Base-by-base conservation (phyloP, 1,140 invertebrate genomes). In the Drosophila punjabiensis region DNA sequence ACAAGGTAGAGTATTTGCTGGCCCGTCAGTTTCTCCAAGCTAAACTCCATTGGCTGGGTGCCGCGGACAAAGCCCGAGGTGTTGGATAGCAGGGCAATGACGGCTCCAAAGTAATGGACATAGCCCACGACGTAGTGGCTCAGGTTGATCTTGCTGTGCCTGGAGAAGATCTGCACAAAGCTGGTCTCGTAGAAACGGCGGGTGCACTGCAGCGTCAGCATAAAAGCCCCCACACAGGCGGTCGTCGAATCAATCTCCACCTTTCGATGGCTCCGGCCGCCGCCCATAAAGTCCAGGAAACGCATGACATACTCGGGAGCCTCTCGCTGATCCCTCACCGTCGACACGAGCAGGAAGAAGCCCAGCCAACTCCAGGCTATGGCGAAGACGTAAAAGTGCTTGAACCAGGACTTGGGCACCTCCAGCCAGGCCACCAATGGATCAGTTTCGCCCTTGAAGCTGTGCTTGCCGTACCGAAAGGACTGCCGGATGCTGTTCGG, bases 171-270 rank as follows among this genome's bases (percentile, higher is more conserved):
- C 92, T 95, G 97, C 10, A 98, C 92, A 83, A 93, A 96, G 76
- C 95, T 94, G 20, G 96, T 96, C 93, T 98, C 98, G 89, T 97
- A 97, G 43, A 96, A 95, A 82, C 97, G 94, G 81, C 96, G 95
- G 47, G 93, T 94, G 52, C 95, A 95, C 86, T 98, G 97, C 18
- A 97, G 65, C 1, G 94, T 94, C 0, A 97, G 83, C 41, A 98
- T 88, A 5, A 93, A 41, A 2, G 95, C 80, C 7, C 95, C 95
- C 39, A 97, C 76, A 13, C 96, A 77, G 4, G 80, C 90, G 16
- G 79, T 82, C 13, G 79, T 92, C 0, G 85, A 95, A 93, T 94
- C 94, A 95, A 95, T 90, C 88, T 94, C 90, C 76, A 95, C 85
- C 93, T 92, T 90, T 92, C 95, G 93, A 63, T 94, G 80, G 76